Conservation (phyloP, 1,140 invertebrate genomes). For the Gonioctena quinquepunctata region DNA sequence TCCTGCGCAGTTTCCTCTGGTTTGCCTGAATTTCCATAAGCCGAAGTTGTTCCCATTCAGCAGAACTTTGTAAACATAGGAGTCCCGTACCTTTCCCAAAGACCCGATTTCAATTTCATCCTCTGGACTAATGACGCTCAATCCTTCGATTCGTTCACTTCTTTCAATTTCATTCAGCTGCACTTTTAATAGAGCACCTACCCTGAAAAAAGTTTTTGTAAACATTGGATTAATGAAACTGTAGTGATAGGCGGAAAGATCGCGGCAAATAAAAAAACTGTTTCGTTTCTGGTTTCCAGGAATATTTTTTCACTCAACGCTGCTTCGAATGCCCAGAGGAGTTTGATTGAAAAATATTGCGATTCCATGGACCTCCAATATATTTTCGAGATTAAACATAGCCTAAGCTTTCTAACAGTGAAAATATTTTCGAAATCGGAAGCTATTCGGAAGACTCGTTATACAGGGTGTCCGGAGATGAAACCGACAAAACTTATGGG, state of each 20-base stretch:
- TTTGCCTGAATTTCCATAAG: conserved; percentile 82
- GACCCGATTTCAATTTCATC: conserved; percentile 34
- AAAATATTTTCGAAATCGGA: no score
- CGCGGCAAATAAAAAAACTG: background rate
- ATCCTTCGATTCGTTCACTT: background rate
- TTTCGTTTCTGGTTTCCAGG: no score
- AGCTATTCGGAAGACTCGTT: no score
- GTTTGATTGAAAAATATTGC: no score
- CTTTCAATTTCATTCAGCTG: conserved; percentile 22
- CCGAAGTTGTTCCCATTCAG: conserved; percentile 80
- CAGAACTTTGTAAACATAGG: conserved; percentile 45
- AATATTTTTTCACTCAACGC: no score
- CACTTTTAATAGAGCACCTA: conserved; percentile 30
- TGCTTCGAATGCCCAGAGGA: no score
- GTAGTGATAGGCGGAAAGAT: background rate
- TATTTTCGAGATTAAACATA: no score
- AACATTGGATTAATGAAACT: no score
- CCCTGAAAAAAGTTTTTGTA: conserved; percentile 17
- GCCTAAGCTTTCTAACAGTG: no score
- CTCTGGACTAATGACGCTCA: background rate
- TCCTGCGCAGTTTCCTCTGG: conserved; percentile 69
- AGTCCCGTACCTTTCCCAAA: background rate
- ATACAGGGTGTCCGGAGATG: no score
- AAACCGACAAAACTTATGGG: no score
- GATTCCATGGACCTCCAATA: no score